Evolutionary conservation across 2,113 vertebrate species (phyloP).

Genomic region (Arvicanthis niloticus): DNA sequence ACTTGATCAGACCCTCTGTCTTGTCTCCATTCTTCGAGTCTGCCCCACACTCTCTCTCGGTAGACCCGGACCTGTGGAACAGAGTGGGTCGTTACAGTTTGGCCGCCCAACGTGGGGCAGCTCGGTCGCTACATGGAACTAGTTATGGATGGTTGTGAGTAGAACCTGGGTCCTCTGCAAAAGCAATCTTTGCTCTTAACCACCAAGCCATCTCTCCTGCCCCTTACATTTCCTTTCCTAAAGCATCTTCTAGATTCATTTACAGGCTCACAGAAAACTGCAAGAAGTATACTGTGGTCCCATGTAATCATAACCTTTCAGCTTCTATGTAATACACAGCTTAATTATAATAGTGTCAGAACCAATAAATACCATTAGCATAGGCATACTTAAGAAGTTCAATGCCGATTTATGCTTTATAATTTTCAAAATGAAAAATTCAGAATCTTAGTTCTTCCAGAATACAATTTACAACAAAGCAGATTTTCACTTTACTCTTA

Average conservation of each 20-base stretch:
- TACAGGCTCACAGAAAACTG: not conserved
- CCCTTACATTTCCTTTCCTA: not conserved
- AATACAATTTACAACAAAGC: not conserved
- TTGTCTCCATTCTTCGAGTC: too few relatives aligned
- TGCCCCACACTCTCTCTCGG: too few relatives aligned
- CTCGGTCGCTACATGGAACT: too few relatives aligned
- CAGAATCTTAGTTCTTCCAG: not conserved
- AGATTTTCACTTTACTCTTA: conserved; percentile 25
- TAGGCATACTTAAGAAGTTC: not conserved
- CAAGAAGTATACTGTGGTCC: not conserved
- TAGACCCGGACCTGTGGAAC: too few relatives aligned
- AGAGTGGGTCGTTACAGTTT: too few relatives aligned
- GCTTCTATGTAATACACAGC: not conserved
- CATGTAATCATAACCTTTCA: not conserved
- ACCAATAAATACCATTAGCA: not conserved
- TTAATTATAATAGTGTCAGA: not conserved
- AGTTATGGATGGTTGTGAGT: not conserved
- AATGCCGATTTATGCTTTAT: not conserved
- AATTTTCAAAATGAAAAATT: not conserved
- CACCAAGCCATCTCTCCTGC: not conserved
- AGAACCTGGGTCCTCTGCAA: not conserved
- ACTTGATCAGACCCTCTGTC: too few relatives aligned
- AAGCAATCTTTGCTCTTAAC: not conserved
- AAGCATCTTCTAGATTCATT: conserved; percentile 19
- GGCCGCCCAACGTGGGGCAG: too few relatives aligned